Evolutionary conservation across 2,113 vertebrate species (phyloP).

Genomic region (Bos indicus): DNA sequence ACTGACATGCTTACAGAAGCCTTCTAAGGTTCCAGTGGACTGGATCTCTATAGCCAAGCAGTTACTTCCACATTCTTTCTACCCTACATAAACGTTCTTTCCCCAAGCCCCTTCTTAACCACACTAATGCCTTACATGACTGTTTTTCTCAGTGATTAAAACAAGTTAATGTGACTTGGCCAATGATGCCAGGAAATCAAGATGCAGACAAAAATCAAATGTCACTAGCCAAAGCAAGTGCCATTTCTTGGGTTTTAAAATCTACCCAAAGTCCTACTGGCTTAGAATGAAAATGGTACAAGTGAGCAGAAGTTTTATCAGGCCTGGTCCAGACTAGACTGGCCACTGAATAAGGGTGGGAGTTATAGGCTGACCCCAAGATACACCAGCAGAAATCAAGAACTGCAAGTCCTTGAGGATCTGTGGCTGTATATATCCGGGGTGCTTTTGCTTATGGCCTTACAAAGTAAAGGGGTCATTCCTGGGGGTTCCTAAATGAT

Average conservation of each 20-base stretch:
- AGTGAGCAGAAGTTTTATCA: slow-evolving; percentile 28
- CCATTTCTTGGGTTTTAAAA: slow-evolving; percentile 43
- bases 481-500: background rate
- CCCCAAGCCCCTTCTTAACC: background rate
- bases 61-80: slow-evolving; percentile 45
- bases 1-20: slow-evolving; percentile 34
- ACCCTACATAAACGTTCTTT: slow-evolving; percentile 43
- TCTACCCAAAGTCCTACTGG: slow-evolving; percentile 25
- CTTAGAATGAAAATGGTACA: slow-evolving; percentile 54
- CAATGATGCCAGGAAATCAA: slow-evolving; percentile 53
- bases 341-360: background rate
- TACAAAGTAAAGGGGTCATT: slow-evolving; percentile 31
- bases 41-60: slow-evolving; percentile 50
- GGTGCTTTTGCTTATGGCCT: slow-evolving; percentile 28
- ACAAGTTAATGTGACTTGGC: slow-evolving; percentile 42
- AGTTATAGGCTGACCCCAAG: slow-evolving; percentile 30
- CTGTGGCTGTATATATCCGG: slow-evolving; percentile 31
- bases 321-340: slow-evolving; percentile 27
- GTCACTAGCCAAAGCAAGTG: slow-evolving; percentile 47
- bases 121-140: slow-evolving; percentile 41
- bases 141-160: slow-evolving; percentile 47
- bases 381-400: slow-evolving; percentile 23
- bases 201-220: slow-evolving; percentile 56
- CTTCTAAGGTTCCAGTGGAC: slow-evolving; percentile 50
- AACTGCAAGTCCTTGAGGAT: slow-evolving; percentile 32